Evolutionary conservation across 1,140 invertebrate species (phyloP).

Genomic region (Lepeophtheirus salmonis): DNA sequence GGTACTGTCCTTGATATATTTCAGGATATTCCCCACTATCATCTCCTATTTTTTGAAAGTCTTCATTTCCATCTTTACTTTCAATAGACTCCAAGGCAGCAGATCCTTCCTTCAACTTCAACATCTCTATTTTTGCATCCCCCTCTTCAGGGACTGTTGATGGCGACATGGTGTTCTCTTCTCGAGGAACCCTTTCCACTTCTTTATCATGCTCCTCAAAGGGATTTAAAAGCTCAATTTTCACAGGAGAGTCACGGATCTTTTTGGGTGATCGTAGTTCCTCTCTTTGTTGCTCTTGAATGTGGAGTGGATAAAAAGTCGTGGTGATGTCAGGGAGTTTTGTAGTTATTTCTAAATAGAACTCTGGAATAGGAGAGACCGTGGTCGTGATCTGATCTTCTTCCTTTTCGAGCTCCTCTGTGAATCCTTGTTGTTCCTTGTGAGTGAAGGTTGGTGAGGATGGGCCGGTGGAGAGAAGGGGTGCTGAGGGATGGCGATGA

Average conservation of each 20-base stretch:
- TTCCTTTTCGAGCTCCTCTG: too few relatives aligned
- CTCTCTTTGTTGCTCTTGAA: too few relatives aligned
- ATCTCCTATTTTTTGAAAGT: neutral
- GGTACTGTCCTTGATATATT: conserved; percentile 9
- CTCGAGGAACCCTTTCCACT: neutral
- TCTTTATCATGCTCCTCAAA: neutral
- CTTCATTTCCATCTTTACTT: neutral
- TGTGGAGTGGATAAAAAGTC: neutral
- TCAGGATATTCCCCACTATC: conserved; percentile 8
- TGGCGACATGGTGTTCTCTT: neutral
- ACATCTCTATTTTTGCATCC: neutral
- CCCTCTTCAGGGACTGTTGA: neutral
- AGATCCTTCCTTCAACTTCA: neutral
- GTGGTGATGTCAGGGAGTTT: neutral
- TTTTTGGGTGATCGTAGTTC: neutral
- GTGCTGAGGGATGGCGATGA: too few relatives aligned
- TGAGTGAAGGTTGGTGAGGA: too few relatives aligned
- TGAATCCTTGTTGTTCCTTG: too few relatives aligned
- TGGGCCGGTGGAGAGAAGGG: too few relatives aligned
- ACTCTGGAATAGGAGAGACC: too few relatives aligned
- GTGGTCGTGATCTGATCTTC: too few relatives aligned
- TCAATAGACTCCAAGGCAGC: neutral
- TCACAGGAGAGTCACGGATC: neutral
- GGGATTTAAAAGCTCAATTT: neutral
- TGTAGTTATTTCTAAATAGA: neutral